phyloP scores from a whole-genome alignment of 2,797 vertebrate species.

The Eulemur albifrons region DNA sequence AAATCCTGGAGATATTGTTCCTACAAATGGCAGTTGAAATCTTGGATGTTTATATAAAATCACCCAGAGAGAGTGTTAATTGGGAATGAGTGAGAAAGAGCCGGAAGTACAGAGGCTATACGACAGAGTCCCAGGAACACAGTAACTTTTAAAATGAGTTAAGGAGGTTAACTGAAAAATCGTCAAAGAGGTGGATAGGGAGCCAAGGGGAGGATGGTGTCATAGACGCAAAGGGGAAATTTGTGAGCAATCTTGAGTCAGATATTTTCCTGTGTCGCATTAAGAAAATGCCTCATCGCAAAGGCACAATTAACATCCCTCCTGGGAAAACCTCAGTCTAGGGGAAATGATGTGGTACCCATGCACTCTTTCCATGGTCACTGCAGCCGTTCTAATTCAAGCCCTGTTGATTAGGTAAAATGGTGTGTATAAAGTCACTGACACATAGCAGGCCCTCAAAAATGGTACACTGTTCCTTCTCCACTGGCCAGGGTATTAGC shows the following conservation, averaged over 20 bases:
- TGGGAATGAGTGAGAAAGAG: neutral
- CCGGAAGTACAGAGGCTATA: neutral
- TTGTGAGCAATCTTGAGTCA: neutral
- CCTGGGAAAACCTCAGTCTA: neutral
- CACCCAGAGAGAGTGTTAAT: neutral
- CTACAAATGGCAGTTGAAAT: neutral
- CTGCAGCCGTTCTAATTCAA: neutral
- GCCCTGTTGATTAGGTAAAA: neutral
- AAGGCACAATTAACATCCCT: neutral
- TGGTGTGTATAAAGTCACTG: neutral
- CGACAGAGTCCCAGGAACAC: neutral
- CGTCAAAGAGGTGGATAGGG: neutral
- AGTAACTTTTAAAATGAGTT: neutral
- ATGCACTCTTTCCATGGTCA: neutral
- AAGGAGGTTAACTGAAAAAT: neutral
- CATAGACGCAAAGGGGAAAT: neutral
- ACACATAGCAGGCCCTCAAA: neutral
- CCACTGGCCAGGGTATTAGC: neutral
- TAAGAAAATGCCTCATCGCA: neutral
- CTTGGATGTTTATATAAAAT: neutral
- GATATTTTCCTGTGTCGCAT: neutral
- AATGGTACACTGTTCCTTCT: neutral
- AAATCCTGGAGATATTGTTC: neutral
- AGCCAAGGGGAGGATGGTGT: neutral
- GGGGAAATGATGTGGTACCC: neutral